Base-by-base conservation (phyloP, 2,888 invertebrate genomes). In the Phortica okadai region DNA sequence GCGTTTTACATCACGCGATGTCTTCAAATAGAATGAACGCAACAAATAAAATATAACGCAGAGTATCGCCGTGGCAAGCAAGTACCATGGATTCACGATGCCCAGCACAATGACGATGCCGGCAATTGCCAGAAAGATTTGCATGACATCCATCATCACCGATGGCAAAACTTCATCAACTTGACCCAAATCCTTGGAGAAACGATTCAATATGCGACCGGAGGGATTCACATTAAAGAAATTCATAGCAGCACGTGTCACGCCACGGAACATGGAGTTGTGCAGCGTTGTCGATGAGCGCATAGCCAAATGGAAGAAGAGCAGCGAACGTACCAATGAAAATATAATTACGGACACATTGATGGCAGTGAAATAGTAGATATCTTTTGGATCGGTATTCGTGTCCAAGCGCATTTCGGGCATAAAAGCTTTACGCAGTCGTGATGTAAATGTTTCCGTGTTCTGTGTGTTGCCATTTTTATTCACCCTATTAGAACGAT, bases 191-290 rank as follows among this genome's bases (percentile, higher is more conserved):
- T 98, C 98, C 91, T 97, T 97, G 0, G 97, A 95, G 91, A 98
- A 97, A 58, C 98, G 93, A 91, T 97, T 98, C 69, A 98, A 92
- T 83, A 98, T 95, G 56, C 96, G 92, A 0, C 96, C 96, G 0
- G 95, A 95, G 0, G 97, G 96, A 91, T 97, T 98, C 1, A 94
- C 94, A 89, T 97, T 97, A 92, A 98, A 98, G 92, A 98, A 98
- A 58, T 94, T 92, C 94, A 97, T 96, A 0, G 96, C 94, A 0
- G 97, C 95, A 56, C 95, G 93, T 2, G 96, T 95, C 21, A 98
- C 94, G 41, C 95, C 93, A 16, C 93, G 91, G 91, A 97, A 97
- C 97, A 98, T 97, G 10, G 91, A 92, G 90, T 96, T 95, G 92
- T 98, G 98, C 0, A 98, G 92, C 6, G 92, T 93, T 1, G 93